Evolutionary conservation across 2,797 vertebrate genomes (phyloP).

Genomic region (Gobio occitaniae): DNA sequence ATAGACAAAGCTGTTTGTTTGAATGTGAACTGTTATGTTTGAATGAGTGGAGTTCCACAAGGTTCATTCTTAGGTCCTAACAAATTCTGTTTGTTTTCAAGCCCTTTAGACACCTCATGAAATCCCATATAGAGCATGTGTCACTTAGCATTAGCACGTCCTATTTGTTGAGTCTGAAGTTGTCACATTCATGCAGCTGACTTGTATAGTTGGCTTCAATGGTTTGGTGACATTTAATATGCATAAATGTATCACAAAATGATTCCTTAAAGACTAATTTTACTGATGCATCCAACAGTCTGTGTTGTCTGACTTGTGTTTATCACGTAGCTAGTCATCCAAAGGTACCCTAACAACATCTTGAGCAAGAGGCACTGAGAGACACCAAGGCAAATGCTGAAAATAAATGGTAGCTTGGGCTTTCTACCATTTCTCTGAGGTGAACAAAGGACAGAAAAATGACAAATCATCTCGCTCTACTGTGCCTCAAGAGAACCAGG

Average conservation of each 20-base stretch:
- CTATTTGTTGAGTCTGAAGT: not conserved
- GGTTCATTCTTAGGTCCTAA: not conserved
- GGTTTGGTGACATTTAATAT: not conserved
- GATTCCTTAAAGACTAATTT: not conserved
- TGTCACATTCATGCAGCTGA: not conserved
- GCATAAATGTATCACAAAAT: conserved; percentile 1
- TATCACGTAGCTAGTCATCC: conserved; percentile 10
- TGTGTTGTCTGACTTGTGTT: conserved; percentile 17
- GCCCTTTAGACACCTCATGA: not conserved
- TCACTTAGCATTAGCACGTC: not conserved
- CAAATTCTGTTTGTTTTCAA: conserved; percentile 1
- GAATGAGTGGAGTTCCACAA: not conserved
- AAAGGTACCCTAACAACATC: not conserved
- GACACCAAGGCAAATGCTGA: conserved; percentile 6
- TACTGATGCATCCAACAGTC: not conserved
- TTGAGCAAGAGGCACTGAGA: not conserved
- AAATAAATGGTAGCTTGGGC: not conserved
- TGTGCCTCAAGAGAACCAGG: conserved; percentile 14
- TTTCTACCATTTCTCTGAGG: conserved; percentile 10
- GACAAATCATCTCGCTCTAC: conserved; percentile 8
- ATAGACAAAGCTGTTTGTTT: not conserved
- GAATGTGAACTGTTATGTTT: not conserved
- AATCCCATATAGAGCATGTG: conserved; percentile 1
- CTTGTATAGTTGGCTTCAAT: not conserved
- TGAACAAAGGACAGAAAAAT: conserved; percentile 21